phyloP scores from a whole-genome alignment of 2,888 invertebrate genomes.

The Oithona nana region DNA sequence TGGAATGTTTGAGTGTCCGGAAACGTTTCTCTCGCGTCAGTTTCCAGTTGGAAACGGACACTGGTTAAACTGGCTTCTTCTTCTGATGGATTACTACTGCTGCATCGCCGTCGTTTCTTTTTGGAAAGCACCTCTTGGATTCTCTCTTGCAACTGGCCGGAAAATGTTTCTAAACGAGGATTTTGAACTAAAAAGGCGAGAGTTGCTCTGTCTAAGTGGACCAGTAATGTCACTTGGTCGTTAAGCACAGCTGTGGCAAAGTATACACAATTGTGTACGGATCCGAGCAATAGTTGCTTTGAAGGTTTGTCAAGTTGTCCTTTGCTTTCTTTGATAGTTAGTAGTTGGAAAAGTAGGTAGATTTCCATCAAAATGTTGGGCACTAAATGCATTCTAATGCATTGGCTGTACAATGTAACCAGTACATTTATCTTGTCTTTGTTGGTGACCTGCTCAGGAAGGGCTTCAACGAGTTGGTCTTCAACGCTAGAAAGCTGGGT shows the following conservation, averaged over 20 bases:
- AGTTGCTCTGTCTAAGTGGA: slow-evolving; percentile 42
- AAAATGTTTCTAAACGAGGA: slow-evolving; percentile 40
- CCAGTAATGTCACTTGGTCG: slow-evolving; percentile 36
- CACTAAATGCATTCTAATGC: slow-evolving; percentile 41
- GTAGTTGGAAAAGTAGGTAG: slow-evolving; percentile 42
- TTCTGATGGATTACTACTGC: slow-evolving; percentile 24
- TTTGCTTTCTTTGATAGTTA: slow-evolving; percentile 31
- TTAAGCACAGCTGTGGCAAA: slow-evolving; percentile 48
- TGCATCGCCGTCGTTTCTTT: slow-evolving; percentile 20
- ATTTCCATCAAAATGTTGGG: slow-evolving; percentile 46
- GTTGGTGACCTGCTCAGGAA: slow-evolving; percentile 30
- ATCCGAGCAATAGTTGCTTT: neutral
- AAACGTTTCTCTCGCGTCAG: slow-evolving; percentile 64
- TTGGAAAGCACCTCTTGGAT: too few species aligned
- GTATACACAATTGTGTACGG: slow-evolving; percentile 47
- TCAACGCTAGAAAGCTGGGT: neutral
- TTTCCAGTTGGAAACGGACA: slow-evolving; percentile 65
- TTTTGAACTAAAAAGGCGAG: slow-evolving; percentile 47
- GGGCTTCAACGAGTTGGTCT: slow-evolving; percentile 1
- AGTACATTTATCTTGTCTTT: slow-evolving; percentile 37
- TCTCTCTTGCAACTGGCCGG: slow-evolving; percentile 31
- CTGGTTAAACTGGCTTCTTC: slow-evolving; percentile 34
- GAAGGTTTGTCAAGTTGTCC: slow-evolving; percentile 19
- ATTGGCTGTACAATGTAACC: slow-evolving; percentile 37
- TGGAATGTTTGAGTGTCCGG: slow-evolving; percentile 49